Conservation (phyloP, 2,797 vertebrate genomes). For the Gadopsis marmoratus region DNA sequence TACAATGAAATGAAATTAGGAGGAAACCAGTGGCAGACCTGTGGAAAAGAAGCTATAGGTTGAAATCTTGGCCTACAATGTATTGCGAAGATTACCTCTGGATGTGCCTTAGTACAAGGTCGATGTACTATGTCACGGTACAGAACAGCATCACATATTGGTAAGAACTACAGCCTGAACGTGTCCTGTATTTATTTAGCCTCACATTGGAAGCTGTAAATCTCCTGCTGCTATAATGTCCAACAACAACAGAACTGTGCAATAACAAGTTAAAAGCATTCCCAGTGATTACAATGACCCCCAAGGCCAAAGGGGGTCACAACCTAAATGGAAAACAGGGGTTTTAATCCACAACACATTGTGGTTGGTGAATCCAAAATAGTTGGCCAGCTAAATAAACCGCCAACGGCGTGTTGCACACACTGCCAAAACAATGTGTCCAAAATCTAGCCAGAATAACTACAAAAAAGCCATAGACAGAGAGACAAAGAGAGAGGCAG, state of each 20-base stretch:
- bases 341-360: constrained; percentile 58
- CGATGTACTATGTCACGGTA: background rate
- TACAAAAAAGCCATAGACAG: constrained; percentile 32
- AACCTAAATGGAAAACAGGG: constrained; percentile 40
- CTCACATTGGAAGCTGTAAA: constrained; percentile 6
- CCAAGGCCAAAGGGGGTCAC: constrained; percentile 33
- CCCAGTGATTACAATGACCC: constrained; percentile 45
- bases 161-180: background rate
- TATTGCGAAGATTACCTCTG: constrained; percentile 36
- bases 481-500: constrained; percentile 13
- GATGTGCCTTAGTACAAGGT: constrained; percentile 40
- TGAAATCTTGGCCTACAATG: constrained; percentile 31
- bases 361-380: constrained; percentile 52
- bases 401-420: constrained; percentile 49
- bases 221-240: constrained; percentile 19
- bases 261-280: constrained; percentile 31
- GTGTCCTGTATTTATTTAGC: constrained; percentile 15
- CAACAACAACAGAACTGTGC: constrained; percentile 17
- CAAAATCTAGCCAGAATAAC: constrained; percentile 55
- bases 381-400: constrained; percentile 56
- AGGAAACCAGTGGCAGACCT: constrained; percentile 37
- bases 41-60: constrained; percentile 32
- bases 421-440: constrained; percentile 56
- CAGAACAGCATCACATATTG: background rate
- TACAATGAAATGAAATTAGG: constrained; percentile 71